phyloP scores from a whole-genome alignment of 2,797 vertebrate genomes.

The Otolemur crassicaudatus region DNA sequence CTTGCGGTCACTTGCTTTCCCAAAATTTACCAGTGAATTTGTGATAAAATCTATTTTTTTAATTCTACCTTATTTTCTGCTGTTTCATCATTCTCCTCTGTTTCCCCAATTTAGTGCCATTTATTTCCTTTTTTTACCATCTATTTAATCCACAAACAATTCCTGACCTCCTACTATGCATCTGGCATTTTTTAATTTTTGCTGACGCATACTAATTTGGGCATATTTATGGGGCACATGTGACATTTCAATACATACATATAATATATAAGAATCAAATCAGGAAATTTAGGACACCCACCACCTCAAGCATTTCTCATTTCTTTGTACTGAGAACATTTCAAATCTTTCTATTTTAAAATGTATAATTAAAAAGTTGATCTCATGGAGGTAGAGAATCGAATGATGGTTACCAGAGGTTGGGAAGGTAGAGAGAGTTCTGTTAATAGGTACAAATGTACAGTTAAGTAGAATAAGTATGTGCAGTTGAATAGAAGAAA shows the following conservation, averaged over 20 bases:
- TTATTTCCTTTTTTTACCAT: background rate
- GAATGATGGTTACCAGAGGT: background rate
- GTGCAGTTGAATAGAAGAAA: background rate
- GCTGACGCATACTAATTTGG: background rate
- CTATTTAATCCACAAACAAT: background rate
- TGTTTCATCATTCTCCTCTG: background rate
- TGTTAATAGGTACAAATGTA: background rate
- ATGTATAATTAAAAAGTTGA: background rate
- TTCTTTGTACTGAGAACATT: background rate
- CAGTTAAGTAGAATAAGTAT: background rate
- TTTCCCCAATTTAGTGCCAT: background rate
- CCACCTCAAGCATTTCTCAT: background rate
- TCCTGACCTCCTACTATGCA: background rate
- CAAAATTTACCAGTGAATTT: background rate
- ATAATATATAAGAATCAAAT: background rate
- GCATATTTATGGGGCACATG: background rate
- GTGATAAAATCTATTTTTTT: background rate
- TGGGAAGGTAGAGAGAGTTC: background rate
- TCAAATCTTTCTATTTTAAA: background rate
- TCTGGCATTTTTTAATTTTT: background rate
- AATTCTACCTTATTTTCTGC: background rate
- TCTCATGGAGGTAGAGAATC: background rate
- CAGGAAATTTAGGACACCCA: background rate
- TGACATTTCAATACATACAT: background rate
- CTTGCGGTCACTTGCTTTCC: background rate